A percentile compares a stretch with the other conserved stretches of the same genome.
Evolutionary conservation across 2,888 invertebrate species (phyloP).

Genomic region (Biston betularia): DNA sequence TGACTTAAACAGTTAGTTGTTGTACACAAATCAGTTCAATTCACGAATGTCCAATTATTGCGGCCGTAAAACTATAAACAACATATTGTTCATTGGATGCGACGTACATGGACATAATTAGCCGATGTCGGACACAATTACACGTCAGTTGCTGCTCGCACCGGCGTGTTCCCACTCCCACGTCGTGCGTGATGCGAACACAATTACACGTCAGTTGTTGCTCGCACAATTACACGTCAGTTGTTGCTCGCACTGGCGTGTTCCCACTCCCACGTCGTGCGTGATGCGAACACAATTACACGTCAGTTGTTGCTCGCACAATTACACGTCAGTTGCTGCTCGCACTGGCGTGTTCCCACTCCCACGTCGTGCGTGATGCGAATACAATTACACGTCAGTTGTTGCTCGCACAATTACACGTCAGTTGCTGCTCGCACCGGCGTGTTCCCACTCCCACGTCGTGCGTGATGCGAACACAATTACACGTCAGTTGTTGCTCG

Average conservation of each 20-base stretch:
- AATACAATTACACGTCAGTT: too few relatives aligned
- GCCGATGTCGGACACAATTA: slow-evolving; percentile 3
- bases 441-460: too few relatives aligned
- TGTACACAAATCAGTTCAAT: slow-evolving; percentile 8
- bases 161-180: not conserved
- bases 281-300: too few relatives aligned
- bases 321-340: too few relatives aligned
- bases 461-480: not conserved
- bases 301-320: too few relatives aligned
- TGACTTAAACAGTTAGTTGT: not conserved
- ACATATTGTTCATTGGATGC: not conserved
- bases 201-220: not conserved
- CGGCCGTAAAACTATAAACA: slow-evolving; percentile 8
- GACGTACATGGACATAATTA: slow-evolving; percentile 14
- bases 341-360: too few relatives aligned
- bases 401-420: too few relatives aligned
- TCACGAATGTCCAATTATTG: not conserved
- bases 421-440: too few relatives aligned
- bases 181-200: not conserved
- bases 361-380: too few relatives aligned
- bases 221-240: not conserved
- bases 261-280: too few relatives aligned
- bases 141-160: not conserved
- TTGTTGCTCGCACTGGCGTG: too few relatives aligned
- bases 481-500: not conserved